Evolutionary conservation across 2,113 vertebrate species (phyloP), one percentile per base, ranked within the genome.

Genomic region (Mesoclemmys tuberculata): DNA sequence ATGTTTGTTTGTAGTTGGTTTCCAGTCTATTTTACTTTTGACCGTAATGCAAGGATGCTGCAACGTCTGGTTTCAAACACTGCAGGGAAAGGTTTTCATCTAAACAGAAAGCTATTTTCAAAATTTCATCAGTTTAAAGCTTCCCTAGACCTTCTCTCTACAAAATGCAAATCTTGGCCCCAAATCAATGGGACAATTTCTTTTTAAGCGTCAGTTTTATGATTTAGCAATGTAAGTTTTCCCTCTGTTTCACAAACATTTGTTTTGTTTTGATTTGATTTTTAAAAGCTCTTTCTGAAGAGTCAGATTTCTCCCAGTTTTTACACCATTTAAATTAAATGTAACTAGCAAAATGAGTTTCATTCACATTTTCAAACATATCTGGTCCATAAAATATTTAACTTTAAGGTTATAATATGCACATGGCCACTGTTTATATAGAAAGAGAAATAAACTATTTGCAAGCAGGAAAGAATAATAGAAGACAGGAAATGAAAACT

Each of bases 401-500:
- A 90, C 68, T 71, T 38, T 71, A 22, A 26, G 54, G 51, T 81
- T 85, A 75, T 90, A 71, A 83, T 55, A 54, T 26, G 51, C 21
- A 75, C 52, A 4, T 75, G 58, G 84, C 48, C 88, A 85, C 18
- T 81, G 82, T 93, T 10, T 8, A 27, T 49, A 82, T 74, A 27
- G 84, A 93, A 71, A 49, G 12, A 74, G 19, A 78, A 93, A 81
- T 1, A 86, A 86, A 80, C 90, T 1, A 29, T 85, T 90, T 89
- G 49, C 46, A 87, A 49, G 58, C 16, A 85, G 24, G 3, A 90
- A 7, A 87, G 35, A 58, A 6, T 56, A 78, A 1, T 18, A 78
- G 5, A 87, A 82, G 93, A 93, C 24, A 93, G 54, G 75, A 92
- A 80, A 49, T 27, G 27, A 92, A 89, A 87, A 90, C 4, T 52